Evolutionary conservation across 1,140 invertebrate species (phyloP), one percentile per base, ranked within the genome.

Genomic region (Calosoma granatense): DNA sequence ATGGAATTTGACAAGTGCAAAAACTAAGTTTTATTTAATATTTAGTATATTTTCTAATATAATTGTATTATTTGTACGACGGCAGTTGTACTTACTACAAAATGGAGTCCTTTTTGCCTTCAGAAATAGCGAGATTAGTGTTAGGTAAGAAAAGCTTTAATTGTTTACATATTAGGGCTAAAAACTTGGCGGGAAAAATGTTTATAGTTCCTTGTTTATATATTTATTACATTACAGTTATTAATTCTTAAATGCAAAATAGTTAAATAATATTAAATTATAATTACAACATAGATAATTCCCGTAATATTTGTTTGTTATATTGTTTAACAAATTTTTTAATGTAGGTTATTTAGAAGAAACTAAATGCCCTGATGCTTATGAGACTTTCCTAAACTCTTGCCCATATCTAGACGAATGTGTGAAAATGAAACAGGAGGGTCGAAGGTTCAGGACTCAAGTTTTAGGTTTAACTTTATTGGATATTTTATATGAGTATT

Each of bases 401-500:
- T 21, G 3, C 17, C 19, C 4, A 20, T 12, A 53, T 22, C 15
- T 53, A 22, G 21, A 53, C 4, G 51, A 53, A 53, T 53, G 51
- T 53, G 2, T 53, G 4, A 21, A 21, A 21, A 20, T 53, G 19
- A 3, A 22, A 21, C 2, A 22, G 11, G 19, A 20, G 2, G 51
- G 51, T 4, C 4, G 51, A 53, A 22, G 22, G 15, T 21, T 53
- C 22, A 17, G 20, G 11, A 53, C 51, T 4, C 20, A 53, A 53
- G 19, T 53, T 9, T 21, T 53, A 22, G 51, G 51, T 22, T 21
- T 21, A 53, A 6, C 11, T 22, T 22, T 53, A 53, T 11, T 53
- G 4, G 51, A 53, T 53, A 53, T 53, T 53, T 22, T 53, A 20
- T 20, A 53, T 11, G 51, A 53, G 22, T 53, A 53, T 22, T 20